Percentiles rank a stretch among this genome's conserved stretches.
These are phyloP conservation scores for Paratilapia polleni DNA, from an alignment of 2,113 vertebrate species.

Conservation along the genomic window DNA sequence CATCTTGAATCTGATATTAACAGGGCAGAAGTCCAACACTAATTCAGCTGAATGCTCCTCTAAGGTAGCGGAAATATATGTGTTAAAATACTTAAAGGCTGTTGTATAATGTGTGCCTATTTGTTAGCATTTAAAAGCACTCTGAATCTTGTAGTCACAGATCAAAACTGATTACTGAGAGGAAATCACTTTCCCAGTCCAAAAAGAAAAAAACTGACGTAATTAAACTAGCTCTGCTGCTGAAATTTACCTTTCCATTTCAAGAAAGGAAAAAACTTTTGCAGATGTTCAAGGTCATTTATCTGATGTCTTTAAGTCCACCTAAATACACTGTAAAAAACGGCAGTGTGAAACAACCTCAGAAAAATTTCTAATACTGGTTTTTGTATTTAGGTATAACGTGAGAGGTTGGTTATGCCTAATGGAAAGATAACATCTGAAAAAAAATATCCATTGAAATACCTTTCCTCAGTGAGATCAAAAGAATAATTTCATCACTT, in stretches of 20 bases:
- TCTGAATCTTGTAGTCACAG: not conserved
- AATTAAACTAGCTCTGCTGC: not conserved
- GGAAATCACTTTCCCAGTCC: not conserved
- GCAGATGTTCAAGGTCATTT: not conserved
- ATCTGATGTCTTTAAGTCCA: not conserved
- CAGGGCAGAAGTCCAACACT: not conserved
- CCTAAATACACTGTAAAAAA: not conserved
- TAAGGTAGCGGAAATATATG: not conserved
- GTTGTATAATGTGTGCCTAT: not conserved
- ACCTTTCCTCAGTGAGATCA: slow-evolving; percentile 3
- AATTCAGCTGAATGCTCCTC: not conserved
- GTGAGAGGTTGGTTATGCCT: not conserved
- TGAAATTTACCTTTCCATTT: not conserved
- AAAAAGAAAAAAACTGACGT: too few relatives aligned
- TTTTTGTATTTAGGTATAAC: not conserved
- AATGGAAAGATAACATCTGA: slow-evolving; percentile 1
- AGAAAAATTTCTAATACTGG: accelerated
- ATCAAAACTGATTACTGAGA: accelerated
- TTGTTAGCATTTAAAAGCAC: not conserved
- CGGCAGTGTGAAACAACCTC: not conserved
- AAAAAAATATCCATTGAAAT: not conserved
- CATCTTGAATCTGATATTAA: not conserved
- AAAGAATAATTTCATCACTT: slow-evolving; percentile 25
- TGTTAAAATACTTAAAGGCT: not conserved
- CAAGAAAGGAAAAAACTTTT: not conserved